phyloP scores from a whole-genome alignment of 2,797 vertebrate species.

The Pelodytes ibericus region DNA sequence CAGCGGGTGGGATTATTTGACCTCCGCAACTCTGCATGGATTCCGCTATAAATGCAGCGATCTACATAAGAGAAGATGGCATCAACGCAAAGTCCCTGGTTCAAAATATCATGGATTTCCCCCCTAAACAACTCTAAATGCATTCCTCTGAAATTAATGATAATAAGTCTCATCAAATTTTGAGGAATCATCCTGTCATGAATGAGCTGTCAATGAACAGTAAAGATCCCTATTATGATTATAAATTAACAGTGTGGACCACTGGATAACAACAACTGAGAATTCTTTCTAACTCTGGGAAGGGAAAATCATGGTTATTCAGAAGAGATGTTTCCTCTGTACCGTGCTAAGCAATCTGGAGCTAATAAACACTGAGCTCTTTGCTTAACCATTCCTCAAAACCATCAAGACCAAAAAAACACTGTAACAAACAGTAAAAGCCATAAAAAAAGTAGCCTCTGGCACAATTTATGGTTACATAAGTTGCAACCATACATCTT shows the following conservation, averaged over 20 bases:
- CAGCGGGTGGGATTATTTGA: conserved; percentile 92
- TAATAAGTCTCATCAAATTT: too few species aligned
- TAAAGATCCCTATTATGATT: too few species aligned
- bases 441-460: too few species aligned
- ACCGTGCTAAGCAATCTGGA: too few species aligned
- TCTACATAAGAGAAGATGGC: conserved; percentile 81
- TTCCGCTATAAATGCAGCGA: conserved; percentile 96
- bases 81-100: conserved; percentile 61
- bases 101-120: neutral
- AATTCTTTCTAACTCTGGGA: neutral
- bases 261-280: neutral
- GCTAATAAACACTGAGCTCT: too few species aligned
- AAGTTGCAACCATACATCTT: too few species aligned
- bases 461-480: too few species aligned
- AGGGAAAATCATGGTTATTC: conserved; percentile 19
- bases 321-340: neutral
- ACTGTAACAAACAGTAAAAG: too few species aligned
- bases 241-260: too few species aligned
- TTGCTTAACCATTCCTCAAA: neutral
- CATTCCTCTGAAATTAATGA: neutral
- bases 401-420: neutral
- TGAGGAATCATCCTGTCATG: too few species aligned
- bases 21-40: conserved; percentile 98
- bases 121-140: neutral
- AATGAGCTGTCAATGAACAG: too few species aligned